Evolutionary conservation across 92 coral and sea anemone species (phyloP).

Genomic region (Parazoanthus swiftii): DNA sequence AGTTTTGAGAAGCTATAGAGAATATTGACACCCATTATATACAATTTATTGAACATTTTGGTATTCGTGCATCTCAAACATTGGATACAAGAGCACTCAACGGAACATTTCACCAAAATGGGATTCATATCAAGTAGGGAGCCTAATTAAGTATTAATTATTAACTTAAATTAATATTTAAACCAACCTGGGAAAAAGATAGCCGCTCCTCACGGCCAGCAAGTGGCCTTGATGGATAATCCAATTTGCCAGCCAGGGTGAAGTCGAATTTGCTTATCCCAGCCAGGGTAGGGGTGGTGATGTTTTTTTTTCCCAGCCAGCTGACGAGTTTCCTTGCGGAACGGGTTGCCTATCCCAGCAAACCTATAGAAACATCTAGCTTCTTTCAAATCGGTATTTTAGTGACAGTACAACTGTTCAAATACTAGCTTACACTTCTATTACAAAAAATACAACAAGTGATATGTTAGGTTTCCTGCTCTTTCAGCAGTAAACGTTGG

Average conservation of each 20-base stretch:
- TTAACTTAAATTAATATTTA: constrained; percentile 27
- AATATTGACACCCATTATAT: too few species aligned
- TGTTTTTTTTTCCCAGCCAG: constrained; percentile 18
- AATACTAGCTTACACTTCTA: not conserved
- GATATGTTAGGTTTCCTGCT: constrained; percentile 2
- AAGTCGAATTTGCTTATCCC: not conserved
- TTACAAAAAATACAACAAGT: not conserved
- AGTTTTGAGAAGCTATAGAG: too few species aligned
- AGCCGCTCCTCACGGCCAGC: constrained; percentile 30
- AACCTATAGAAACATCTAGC: constrained; percentile 8
- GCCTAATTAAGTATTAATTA: constrained; percentile 22
- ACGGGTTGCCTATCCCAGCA: constrained; percentile 26
- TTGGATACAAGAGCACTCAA: too few species aligned
- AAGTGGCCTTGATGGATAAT: not conserved
- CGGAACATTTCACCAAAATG: not conserved
- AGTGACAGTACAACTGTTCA: constrained; percentile 1
- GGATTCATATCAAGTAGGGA: not conserved
- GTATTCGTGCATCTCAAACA: too few species aligned
- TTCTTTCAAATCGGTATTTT: constrained; percentile 10
- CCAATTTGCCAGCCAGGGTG: constrained; percentile 5
- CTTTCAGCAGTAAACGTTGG: too few species aligned
- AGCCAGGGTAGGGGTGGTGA: constrained; percentile 8
- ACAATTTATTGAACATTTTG: too few species aligned
- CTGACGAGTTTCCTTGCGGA: constrained; percentile 25
- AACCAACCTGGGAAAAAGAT: constrained; percentile 30